Base-by-base conservation (phyloP, 2,113 vertebrate genomes). In the Podiceps cristatus region DNA sequence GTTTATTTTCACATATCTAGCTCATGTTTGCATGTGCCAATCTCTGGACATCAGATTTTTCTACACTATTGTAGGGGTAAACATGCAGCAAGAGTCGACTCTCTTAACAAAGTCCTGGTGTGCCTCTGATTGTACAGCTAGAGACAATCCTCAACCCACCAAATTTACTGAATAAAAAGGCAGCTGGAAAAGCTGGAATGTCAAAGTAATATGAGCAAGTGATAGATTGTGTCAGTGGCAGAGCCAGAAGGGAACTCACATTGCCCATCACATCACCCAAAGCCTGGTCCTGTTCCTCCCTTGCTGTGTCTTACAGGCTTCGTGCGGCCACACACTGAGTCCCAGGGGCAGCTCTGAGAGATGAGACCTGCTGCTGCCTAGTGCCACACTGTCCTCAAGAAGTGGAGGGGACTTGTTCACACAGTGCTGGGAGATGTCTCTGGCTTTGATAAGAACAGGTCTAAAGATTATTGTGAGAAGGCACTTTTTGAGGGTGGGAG, bases 251-350 rank as follows among this genome's bases (percentile, higher is more conserved):
- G n/a, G 27, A 66, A 17, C 33, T 50, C 27, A 13, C 42, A 40
- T 62, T 27, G 29, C 40, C 29, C 25, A 19, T 19, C 45, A 33
- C 40, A 56, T 73, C 72, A 68, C 28, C 24, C 16, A 74, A 14
- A 52, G 23, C 60, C 59, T 31, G 33, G 13, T 63, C 13, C 16
- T 2, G 2, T 33, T 72, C 11, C 31, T 73, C 13, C 9, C 28
- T 58, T 5, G 19, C 25, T 68, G 14, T 63, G 24, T 18, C 60
- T 52, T 24, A 28, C 28, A 68, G 84, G 29, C 60, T 44, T 49
- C 2, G 1, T 40, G 59, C 42, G 68, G 78, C 42, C 18, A 6
- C 1, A 0, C 1, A 3, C 28, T 5, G 33, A 40, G 24, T 83
- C 18, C 13, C 27, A 50, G 18, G 15, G 33, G 66, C 28, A 68